phyloP scores from a whole-genome alignment of 2,797 vertebrate species.

The Eurystomus glaucurus region DNA sequence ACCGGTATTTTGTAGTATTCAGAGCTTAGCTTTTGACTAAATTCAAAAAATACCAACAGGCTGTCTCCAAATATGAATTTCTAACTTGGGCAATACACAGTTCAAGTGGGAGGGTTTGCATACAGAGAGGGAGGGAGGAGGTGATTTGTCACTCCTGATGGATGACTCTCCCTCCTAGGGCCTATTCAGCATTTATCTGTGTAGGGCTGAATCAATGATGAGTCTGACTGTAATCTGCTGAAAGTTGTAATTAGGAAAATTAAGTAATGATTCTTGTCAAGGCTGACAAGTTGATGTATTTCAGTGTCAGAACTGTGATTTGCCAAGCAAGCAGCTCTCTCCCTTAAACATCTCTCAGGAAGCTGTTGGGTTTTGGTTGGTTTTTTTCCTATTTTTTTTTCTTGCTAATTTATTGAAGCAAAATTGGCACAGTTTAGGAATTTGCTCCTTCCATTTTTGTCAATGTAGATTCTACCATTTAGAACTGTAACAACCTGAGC shows the following conservation, averaged over 20 bases:
- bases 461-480: not conserved
- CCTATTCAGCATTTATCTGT: slow-evolving; percentile 85
- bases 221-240: slow-evolving; percentile 82
- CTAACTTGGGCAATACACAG: not conserved
- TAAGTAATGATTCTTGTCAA: slow-evolving; percentile 86
- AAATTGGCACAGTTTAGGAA: slow-evolving; percentile 18
- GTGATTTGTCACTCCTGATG: slow-evolving; percentile 79
- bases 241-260: slow-evolving; percentile 92
- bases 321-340: slow-evolving; percentile 64
- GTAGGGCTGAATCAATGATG: slow-evolving; percentile 79
- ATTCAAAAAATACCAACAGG: slow-evolving; percentile 35
- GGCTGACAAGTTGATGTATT: slow-evolving; percentile 82
- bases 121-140: slow-evolving; percentile 51
- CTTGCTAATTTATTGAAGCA: slow-evolving; percentile 28
- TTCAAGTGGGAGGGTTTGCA: slow-evolving; percentile 55
- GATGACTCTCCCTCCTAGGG: slow-evolving; percentile 80
- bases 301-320: slow-evolving; percentile 72
- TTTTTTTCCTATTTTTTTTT: not conserved
- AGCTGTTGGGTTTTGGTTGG: not conserved
- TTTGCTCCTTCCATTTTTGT: slow-evolving; percentile 20
- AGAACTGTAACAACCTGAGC: not conserved
- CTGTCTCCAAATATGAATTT: slow-evolving; percentile 54
- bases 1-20: slow-evolving; percentile 13
- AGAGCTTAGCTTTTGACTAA: slow-evolving; percentile 17
- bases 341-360: slow-evolving; percentile 42